A percentile compares a stretch with the other conserved stretches of the same genome.
Conservation (phyloP, 2,888 invertebrate species). For the Margaritifera margaritifera region DNA sequence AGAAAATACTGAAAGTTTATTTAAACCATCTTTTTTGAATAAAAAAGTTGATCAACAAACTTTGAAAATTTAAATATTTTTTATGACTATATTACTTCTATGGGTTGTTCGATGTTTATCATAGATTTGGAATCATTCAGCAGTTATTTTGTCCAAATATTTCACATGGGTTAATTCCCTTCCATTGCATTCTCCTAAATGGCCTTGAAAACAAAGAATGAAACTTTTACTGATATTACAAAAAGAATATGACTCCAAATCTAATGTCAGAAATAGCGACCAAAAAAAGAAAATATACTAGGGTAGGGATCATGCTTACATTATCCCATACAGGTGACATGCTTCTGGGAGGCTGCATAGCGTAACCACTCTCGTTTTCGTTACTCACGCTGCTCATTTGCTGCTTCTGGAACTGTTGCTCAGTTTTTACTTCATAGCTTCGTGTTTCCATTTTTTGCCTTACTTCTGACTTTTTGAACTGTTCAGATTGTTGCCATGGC, state of each 20-base stretch:
- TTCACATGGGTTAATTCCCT: neutral
- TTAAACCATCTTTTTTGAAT: too few species aligned
- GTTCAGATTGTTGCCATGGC: slow-evolving; percentile 44
- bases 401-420: slow-evolving; percentile 35
- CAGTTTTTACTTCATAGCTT: slow-evolving; percentile 37
- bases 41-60: too few species aligned
- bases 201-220: neutral
- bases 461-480: slow-evolving; percentile 34
- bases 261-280: neutral
- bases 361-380: slow-evolving; percentile 13
- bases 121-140: too few species aligned
- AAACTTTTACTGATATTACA: too few species aligned
- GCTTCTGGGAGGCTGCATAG: slow-evolving; percentile 39
- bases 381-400: slow-evolving; percentile 50
- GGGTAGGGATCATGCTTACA: slow-evolving; percentile 6
- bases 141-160: too few species aligned
- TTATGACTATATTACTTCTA: too few species aligned
- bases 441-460: slow-evolving; percentile 41
- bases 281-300: neutral
- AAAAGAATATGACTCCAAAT: neutral
- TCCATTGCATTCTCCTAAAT: neutral
- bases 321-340: slow-evolving; percentile 56
- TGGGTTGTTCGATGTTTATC: too few species aligned
- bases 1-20: too few species aligned
- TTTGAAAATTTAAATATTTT: too few species aligned